Conservation (phyloP, 2,888 invertebrate species). For the Philopedon plagiatum region DNA sequence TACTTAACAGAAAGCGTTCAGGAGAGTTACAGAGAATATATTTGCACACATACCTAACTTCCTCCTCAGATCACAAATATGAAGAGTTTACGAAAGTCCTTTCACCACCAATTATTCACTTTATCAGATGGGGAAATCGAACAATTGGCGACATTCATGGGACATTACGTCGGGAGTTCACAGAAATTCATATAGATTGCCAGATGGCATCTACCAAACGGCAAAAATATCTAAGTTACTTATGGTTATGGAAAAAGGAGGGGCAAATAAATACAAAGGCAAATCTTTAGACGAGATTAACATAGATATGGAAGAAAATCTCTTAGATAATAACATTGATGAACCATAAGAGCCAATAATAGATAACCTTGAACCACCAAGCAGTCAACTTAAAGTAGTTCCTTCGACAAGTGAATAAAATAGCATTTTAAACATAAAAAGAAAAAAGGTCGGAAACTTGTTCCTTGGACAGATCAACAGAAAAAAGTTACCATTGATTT, state of each 20-base stretch:
- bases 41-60: constrained; percentile 5
- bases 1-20: constrained; percentile 54
- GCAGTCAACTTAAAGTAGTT: too few relatives aligned
- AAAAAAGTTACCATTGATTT: constrained; percentile 24
- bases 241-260: constrained; percentile 51
- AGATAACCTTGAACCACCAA: too few relatives aligned
- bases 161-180: too few relatives aligned
- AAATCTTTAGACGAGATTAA: too few relatives aligned
- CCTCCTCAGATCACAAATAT: constrained; percentile 39
- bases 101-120: constrained; percentile 53
- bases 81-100: constrained; percentile 54
- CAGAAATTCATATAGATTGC: constrained; percentile 54
- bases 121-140: too few relatives aligned
- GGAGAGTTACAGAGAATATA: too few relatives aligned
- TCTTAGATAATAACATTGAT: not conserved
- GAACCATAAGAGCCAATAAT: not conserved
- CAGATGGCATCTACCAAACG: constrained; percentile 51
- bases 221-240: constrained; percentile 52
- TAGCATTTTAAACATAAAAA: too few relatives aligned
- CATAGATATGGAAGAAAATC: too few relatives aligned
- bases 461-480: constrained; percentile 40
- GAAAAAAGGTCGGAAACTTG: constrained; percentile 22
- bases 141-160: too few relatives aligned
- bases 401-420: not conserved
- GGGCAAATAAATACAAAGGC: too few relatives aligned